A percentile compares a stretch with the other conserved stretches of the same genome.
Evolutionary conservation across 2,888 invertebrate species (phyloP).

Genomic region (Ryuthela nishihirai): DNA sequence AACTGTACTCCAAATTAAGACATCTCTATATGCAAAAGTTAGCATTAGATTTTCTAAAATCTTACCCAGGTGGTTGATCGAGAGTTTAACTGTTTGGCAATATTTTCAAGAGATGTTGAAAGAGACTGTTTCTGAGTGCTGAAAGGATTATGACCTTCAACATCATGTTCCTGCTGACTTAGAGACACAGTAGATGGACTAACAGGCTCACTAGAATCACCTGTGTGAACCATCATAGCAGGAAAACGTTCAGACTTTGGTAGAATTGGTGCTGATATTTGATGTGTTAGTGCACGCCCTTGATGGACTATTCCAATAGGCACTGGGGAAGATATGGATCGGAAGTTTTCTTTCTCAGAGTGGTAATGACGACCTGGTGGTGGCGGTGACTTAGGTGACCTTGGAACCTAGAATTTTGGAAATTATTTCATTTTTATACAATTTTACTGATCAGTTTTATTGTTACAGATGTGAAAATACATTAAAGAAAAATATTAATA

Average conservation of each 20-base stretch:
- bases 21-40: too few relatives aligned
- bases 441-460: too few relatives aligned
- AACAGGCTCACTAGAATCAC: constrained; percentile 20
- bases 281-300: constrained; percentile 28
- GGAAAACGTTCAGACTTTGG: constrained; percentile 8
- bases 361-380: constrained; percentile 30
- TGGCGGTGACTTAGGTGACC: constrained; percentile 37
- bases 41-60: too few relatives aligned
- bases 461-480: too few relatives aligned
- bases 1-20: background rate
- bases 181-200: constrained; percentile 10
- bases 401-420: constrained; percentile 29
- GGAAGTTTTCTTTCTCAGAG: constrained; percentile 26
- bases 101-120: constrained; percentile 35
- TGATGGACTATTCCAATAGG: constrained; percentile 17
- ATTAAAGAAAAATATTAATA: too few relatives aligned
- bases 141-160: too few relatives aligned
- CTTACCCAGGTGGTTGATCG: constrained; percentile 34
- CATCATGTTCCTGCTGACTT: too few relatives aligned
- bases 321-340: constrained; percentile 27
- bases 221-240: too few relatives aligned
- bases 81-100: constrained; percentile 22
- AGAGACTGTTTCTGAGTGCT: constrained; percentile 16
- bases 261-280: constrained; percentile 30
- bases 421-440: too few relatives aligned